Percentiles rank a stretch among this genome's conserved stretches.
These are phyloP conservation scores for Parapristionchus giblindavisi DNA, from an alignment of 2,888 invertebrate genomes.

Conservation along the genomic window DNA sequence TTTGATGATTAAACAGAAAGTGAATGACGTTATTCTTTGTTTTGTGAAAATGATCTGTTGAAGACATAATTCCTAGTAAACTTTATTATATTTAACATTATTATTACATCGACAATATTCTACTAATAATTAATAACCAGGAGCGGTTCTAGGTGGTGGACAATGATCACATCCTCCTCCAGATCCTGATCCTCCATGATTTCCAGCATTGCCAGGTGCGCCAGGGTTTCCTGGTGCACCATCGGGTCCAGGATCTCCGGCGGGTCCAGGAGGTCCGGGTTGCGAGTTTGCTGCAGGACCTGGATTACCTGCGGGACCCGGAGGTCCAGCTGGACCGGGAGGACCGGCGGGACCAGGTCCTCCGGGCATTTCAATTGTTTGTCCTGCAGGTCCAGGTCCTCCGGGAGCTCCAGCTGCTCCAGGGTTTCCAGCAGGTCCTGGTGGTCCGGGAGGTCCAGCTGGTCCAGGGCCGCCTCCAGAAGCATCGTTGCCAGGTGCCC, in stretches of 20 bases:
- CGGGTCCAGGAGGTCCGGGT: slow-evolving; percentile 35
- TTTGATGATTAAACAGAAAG: too few relatives aligned
- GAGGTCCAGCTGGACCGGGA: slow-evolving; percentile 27
- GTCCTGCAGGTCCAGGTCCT: slow-evolving; percentile 25
- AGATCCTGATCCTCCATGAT: slow-evolving; percentile 4
- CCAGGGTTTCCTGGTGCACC: slow-evolving; percentile 24
- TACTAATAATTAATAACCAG: slow-evolving; percentile 26
- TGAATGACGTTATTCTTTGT: too few relatives aligned
- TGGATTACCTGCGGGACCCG: slow-evolving; percentile 34
- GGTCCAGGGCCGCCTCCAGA: slow-evolving; percentile 19
- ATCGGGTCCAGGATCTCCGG: slow-evolving; percentile 36
- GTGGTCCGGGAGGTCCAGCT: slow-evolving; percentile 27
- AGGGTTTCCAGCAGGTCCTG: slow-evolving; percentile 32
- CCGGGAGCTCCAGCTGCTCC: slow-evolving; percentile 24
- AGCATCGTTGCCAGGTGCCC: slow-evolving; percentile 8
- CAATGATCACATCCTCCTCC: slow-evolving; percentile 35
- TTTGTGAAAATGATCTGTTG: too few relatives aligned
- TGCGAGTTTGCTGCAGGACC: neutral
- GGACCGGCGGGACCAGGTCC: slow-evolving; percentile 26
- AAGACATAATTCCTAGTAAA: too few relatives aligned
- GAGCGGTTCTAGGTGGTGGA: slow-evolving; percentile 29
- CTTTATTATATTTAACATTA: too few relatives aligned
- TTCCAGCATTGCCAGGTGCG: slow-evolving; percentile 4
- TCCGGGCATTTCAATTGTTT: neutral
- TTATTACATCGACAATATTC: too few relatives aligned